Percentiles rank a stretch among this genome's conserved stretches.
Conservation (phyloP, 2,797 vertebrate species). For the Schizopygopsis malacanthus region DNA sequence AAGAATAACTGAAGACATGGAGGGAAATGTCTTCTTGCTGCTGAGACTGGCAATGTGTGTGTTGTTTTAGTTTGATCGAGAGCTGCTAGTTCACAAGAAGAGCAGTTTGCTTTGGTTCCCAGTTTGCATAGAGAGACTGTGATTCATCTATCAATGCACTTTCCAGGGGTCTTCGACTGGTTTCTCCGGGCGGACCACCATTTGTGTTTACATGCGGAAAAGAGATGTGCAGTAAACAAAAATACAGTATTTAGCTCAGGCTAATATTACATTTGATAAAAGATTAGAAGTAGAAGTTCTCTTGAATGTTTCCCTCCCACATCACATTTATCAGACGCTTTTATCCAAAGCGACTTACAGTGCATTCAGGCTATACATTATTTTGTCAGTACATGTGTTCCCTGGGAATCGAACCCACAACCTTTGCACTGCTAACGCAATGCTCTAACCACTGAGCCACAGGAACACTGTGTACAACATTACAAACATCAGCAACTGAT, state of each 20-base stretch:
- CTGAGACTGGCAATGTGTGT: conserved; percentile 1
- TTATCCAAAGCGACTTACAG: too few species aligned
- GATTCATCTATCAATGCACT: neutral
- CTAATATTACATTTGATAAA: neutral
- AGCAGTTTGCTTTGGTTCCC: conserved; percentile 1
- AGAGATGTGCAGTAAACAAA: neutral
- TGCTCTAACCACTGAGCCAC: too few species aligned
- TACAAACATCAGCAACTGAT: too few species aligned
- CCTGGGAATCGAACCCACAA: too few species aligned
- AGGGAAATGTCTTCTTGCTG: neutral
- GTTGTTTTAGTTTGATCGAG: neutral
- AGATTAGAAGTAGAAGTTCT: neutral
- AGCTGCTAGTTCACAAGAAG: conserved; percentile 16
- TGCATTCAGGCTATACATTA: too few species aligned
- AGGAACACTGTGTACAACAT: too few species aligned
- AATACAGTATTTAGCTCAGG: neutral
- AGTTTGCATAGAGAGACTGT: conserved; percentile 9
- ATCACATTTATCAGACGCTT: too few species aligned
- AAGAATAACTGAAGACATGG: conserved; percentile 12
- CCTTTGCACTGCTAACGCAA: too few species aligned
- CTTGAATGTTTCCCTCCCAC: neutral
- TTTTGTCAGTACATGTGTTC: too few species aligned
- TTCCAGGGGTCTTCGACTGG: conserved; percentile 4
- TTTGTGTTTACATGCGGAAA: neutral
- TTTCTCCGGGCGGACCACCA: neutral